A percentile compares a stretch with the other conserved stretches of the same genome.
Conservation (phyloP, 2,888 invertebrate genomes). For the Clitarchus hookeri region DNA sequence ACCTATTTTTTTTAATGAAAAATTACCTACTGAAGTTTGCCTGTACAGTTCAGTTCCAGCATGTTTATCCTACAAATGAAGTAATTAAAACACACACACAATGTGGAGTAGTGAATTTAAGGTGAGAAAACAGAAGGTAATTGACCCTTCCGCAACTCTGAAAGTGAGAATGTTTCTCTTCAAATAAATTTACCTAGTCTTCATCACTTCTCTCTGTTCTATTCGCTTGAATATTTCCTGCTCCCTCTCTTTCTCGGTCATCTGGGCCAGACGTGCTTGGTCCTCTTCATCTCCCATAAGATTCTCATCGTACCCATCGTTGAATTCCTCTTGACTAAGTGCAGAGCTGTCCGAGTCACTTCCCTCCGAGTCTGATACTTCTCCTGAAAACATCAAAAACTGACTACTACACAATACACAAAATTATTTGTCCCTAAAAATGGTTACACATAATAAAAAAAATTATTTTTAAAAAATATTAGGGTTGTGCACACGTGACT, state of each 20-base stretch:
- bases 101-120: too few relatives aligned
- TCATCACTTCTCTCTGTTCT: conserved; percentile 91
- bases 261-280: conserved; percentile 81
- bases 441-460: not conserved
- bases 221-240: conserved; percentile 96
- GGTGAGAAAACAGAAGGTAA: too few relatives aligned
- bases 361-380: conserved; percentile 75
- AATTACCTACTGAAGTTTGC: too few relatives aligned
- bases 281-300: conserved; percentile 97
- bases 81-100: too few relatives aligned
- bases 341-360: conserved; percentile 67
- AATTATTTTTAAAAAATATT: not conserved
- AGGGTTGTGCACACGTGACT: too few relatives aligned
- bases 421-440: conserved; percentile 55
- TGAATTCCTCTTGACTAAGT: conserved; percentile 82
- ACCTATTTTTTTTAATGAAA: too few relatives aligned
- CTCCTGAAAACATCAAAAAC: conserved; percentile 59
- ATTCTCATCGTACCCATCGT: conserved; percentile 96
- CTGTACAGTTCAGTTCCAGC: too few relatives aligned
- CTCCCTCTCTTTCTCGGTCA: conserved; percentile 97
- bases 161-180: too few relatives aligned
- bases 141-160: too few relatives aligned
- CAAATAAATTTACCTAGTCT: conserved; percentile 67
- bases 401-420: not conserved
- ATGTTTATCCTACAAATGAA: too few relatives aligned